These are phyloP conservation scores for Hydrotaea diabolus DNA, from an alignment of 2,888 invertebrate species.

Conservation along the genomic window DNA sequence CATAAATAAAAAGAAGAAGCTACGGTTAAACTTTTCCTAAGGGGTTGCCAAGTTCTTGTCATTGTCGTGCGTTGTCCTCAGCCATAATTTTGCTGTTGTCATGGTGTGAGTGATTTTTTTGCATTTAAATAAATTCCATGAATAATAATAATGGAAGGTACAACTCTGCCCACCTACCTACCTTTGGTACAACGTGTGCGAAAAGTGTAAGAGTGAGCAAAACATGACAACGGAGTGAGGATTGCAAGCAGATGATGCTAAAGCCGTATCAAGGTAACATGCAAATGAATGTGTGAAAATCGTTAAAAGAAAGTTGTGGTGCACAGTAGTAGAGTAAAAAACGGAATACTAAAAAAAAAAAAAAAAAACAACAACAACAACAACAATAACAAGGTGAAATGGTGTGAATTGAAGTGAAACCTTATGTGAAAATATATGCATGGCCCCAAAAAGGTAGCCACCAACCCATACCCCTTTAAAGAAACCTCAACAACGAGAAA, in stretches of 20 bases:
- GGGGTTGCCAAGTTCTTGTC: neutral
- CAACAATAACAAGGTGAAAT: neutral
- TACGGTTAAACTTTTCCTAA: neutral
- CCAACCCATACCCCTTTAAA: neutral
- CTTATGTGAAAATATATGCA: neutral
- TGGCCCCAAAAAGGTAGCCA: too few relatives aligned
- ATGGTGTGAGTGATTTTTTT: slow-evolving; percentile 1
- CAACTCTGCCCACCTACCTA: neutral
- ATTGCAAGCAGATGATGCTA: slow-evolving; percentile 19
- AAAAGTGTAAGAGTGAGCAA: neutral
- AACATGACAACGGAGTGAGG: neutral
- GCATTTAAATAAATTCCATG: slow-evolving; percentile 36
- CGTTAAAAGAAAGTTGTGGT: neutral
- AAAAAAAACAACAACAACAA: neutral
- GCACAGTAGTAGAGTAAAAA: neutral
- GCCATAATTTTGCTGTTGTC: neutral
- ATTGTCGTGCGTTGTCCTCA: neutral
- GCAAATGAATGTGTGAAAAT: slow-evolving; percentile 14
- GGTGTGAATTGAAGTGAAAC: neutral
- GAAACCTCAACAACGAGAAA: neutral
- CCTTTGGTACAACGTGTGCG: too few relatives aligned
- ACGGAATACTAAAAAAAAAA: neutral
- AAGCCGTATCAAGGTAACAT: slow-evolving; percentile 34
- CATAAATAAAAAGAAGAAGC: neutral
- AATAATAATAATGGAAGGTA: slow-evolving; percentile 29